phyloP scores from a whole-genome alignment of 2,888 invertebrate species.

The Pollenia angustigena region DNA sequence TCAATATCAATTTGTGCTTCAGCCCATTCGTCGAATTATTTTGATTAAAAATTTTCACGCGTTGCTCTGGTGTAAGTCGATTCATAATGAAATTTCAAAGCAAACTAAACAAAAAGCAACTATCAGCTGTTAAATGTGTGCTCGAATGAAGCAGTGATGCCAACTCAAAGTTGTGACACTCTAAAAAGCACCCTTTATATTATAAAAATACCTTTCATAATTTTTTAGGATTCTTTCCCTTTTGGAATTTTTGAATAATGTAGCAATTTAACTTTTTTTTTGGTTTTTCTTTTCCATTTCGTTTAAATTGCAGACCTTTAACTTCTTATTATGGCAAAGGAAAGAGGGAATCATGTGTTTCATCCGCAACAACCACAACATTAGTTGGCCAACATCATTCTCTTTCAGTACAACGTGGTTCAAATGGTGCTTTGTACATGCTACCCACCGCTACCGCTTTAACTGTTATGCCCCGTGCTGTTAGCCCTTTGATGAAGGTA shows the following conservation, averaged over 20 bases:
- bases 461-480: constrained; percentile 80
- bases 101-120: too few species aligned
- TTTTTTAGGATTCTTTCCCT: too few species aligned
- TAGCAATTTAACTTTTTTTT: background rate
- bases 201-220: too few species aligned
- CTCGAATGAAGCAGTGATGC: too few species aligned
- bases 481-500: constrained; percentile 84
- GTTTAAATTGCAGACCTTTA: constrained; percentile 86
- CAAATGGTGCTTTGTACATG: constrained; percentile 83
- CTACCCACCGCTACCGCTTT: constrained; percentile 77
- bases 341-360: constrained; percentile 89
- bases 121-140: too few species aligned
- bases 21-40: too few species aligned
- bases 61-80: too few species aligned
- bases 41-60: too few species aligned
- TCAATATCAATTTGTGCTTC: too few species aligned
- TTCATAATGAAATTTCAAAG: too few species aligned
- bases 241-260: background rate
- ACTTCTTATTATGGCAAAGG: constrained; percentile 88
- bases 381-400: constrained; percentile 85
- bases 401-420: constrained; percentile 82
- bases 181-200: too few species aligned
- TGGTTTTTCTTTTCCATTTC: background rate
- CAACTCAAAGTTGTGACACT: too few species aligned
- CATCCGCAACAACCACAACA: constrained; percentile 92